Conservation (phyloP, 2,113 vertebrate species). For the Sclerurus mexicanus region DNA sequence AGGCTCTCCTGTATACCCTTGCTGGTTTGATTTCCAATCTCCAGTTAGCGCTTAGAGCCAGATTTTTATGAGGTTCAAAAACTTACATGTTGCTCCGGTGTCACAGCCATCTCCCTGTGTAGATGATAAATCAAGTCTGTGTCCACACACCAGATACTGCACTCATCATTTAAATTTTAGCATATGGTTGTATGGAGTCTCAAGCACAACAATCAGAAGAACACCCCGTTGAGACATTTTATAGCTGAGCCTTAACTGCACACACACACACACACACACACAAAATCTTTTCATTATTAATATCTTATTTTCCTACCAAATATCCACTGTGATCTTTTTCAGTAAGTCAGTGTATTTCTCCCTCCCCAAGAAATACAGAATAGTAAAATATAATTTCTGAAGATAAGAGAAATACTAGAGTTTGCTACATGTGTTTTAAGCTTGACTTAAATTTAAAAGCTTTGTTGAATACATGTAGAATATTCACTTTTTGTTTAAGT, state of each 20-base stretch:
- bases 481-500: not conserved
- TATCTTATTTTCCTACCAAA: not conserved
- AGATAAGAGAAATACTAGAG: not conserved
- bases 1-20: not conserved
- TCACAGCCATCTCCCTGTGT: not conserved
- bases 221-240: not conserved
- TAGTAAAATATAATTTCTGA: not conserved
- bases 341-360: not conserved
- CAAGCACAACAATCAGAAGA: not conserved
- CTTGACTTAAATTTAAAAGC: conserved; percentile 1
- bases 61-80: not conserved
- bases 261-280: not conserved
- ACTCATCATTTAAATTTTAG: not conserved
- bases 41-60: not conserved
- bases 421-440: conserved; percentile 5
- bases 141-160: not conserved
- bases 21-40: conserved; percentile 31
- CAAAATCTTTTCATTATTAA: not conserved
- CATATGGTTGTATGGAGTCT: not conserved
- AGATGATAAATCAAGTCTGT: not conserved
- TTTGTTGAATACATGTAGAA: not conserved
- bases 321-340: not conserved
- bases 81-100: accelerated
- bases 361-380: not conserved
- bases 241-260: not conserved